These are phyloP conservation scores for Takifugu ocellatus DNA, from an alignment of 2,797 vertebrate genomes.

Conservation along the genomic window DNA sequence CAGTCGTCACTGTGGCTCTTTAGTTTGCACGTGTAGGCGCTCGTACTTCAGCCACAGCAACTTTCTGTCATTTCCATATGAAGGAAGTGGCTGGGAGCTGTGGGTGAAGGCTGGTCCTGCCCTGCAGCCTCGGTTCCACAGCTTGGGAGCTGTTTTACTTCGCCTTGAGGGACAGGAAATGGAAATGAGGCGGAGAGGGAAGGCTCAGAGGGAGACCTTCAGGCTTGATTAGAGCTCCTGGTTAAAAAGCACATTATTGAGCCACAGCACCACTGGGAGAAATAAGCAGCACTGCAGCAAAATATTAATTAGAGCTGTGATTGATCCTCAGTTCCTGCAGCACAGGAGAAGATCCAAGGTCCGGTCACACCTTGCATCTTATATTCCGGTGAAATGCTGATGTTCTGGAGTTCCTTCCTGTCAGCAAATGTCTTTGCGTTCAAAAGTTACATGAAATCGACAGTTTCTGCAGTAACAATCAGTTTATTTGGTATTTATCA, in stretches of 20 bases:
- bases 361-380: neutral
- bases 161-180: conserved; percentile 54
- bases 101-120: conserved; percentile 37
- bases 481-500: no score
- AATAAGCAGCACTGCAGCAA: conserved; percentile 8
- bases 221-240: conserved; percentile 40
- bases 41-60: conserved; percentile 2
- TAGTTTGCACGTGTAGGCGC: conserved; percentile 29
- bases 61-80: conserved; percentile 55
- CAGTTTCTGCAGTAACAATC: no score
- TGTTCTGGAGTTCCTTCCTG: no score
- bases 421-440: no score
- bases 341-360: conserved; percentile 5
- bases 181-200: conserved; percentile 49
- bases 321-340: conserved; percentile 39
- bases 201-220: conserved; percentile 52
- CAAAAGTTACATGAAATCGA: no score
- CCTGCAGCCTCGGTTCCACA: conserved; percentile 10
- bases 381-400: neutral
- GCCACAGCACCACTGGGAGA: conserved; percentile 9
- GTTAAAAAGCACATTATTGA: conserved; percentile 52
- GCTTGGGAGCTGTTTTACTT: conserved; percentile 46
- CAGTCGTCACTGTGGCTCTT: conserved; percentile 50
- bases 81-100: conserved; percentile 19
- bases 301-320: conserved; percentile 38